Evolutionary conservation across 1,140 invertebrate species (phyloP).

Genomic region (Latrodectus geometricus): DNA sequence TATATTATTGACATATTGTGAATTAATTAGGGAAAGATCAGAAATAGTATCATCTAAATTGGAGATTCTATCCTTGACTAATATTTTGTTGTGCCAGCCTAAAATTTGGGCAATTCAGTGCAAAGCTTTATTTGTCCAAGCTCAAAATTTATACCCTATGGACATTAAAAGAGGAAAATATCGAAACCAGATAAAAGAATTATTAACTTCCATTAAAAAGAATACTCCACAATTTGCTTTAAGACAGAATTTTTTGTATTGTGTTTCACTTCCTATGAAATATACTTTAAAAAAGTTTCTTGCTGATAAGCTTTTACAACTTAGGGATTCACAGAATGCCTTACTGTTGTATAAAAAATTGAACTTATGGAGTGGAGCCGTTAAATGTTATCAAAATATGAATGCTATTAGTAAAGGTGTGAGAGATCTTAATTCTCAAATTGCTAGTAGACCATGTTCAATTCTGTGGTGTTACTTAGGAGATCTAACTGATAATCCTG

Average conservation of each 20-base stretch:
- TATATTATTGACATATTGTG: slow-evolving; percentile 80
- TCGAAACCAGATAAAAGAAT: slow-evolving; percentile 83
- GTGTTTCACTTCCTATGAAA: slow-evolving; percentile 74
- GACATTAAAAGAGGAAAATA: slow-evolving; percentile 85
- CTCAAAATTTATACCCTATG: slow-evolving; percentile 64
- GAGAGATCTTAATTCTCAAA: slow-evolving; percentile 79
- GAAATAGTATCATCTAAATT: slow-evolving; percentile 80
- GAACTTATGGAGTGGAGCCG: slow-evolving; percentile 90
- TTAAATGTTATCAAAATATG: slow-evolving; percentile 85
- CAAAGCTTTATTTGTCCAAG: slow-evolving; percentile 74
- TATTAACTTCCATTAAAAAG: slow-evolving; percentile 75
- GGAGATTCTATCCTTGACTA: slow-evolving; percentile 59
- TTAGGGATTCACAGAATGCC: slow-evolving; percentile 86
- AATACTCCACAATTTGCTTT: slow-evolving; percentile 69
- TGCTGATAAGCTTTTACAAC: slow-evolving; percentile 80
- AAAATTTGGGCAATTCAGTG: slow-evolving; percentile 75
- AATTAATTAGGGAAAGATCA: slow-evolving; percentile 76
- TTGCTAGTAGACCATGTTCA: slow-evolving; percentile 80
- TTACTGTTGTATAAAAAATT: slow-evolving; percentile 85
- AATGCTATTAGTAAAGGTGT: slow-evolving; percentile 77
- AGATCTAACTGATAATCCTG: slow-evolving; percentile 79
- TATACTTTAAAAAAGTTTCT: slow-evolving; percentile 83
- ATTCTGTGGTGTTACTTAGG: slow-evolving; percentile 90
- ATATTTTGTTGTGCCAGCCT: slow-evolving; percentile 67
- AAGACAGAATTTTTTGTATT: slow-evolving; percentile 72